Conservation (phyloP, 1,140 invertebrate species). For the Zaprionus davidi region DNA sequence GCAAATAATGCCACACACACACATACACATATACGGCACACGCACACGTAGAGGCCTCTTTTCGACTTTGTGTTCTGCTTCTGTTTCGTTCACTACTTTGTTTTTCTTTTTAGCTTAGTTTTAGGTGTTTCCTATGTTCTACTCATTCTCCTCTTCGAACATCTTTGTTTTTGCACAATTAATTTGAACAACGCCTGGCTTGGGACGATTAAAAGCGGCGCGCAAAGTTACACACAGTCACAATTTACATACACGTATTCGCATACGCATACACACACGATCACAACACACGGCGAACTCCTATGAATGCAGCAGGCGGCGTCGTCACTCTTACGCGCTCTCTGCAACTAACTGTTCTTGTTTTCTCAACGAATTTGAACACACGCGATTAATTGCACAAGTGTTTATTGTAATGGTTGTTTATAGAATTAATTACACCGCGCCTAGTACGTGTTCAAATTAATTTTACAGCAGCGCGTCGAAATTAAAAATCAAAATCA, state of each 20-base stretch:
- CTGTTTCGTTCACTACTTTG: conserved; percentile 45
- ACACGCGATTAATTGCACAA: conserved; percentile 46
- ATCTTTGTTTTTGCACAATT: conserved; percentile 41
- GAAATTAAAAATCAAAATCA: conserved; percentile 65
- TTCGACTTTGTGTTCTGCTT: conserved; percentile 16
- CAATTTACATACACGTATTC: conserved; percentile 33
- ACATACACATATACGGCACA: conserved; percentile 28
- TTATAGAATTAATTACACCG: conserved; percentile 24
- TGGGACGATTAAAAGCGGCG: conserved; percentile 65
- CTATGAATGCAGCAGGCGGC: conserved; percentile 24
- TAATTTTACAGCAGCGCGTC: conserved; percentile 52
- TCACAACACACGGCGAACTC: conserved; percentile 22
- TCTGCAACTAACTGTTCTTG: conserved; percentile 11
- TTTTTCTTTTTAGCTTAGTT: conserved; percentile 46
- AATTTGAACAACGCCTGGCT: conserved; percentile 43
- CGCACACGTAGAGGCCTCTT: conserved; percentile 26
- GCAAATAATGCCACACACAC: conserved; percentile 34
- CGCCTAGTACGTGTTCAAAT: conserved; percentile 45
- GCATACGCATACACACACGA: conserved; percentile 22
- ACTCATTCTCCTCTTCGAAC: conserved; percentile 31
- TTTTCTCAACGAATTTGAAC: not conserved
- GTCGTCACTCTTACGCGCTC: conserved; percentile 42
- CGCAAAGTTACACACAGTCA: conserved; percentile 48
- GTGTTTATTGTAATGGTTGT: conserved; percentile 25
- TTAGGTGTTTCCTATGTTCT: conserved; percentile 22